A percentile compares a stretch with the other conserved stretches of the same genome.
Conservation (phyloP, 2,797 vertebrate species). For the Hylomyscus alleni region DNA sequence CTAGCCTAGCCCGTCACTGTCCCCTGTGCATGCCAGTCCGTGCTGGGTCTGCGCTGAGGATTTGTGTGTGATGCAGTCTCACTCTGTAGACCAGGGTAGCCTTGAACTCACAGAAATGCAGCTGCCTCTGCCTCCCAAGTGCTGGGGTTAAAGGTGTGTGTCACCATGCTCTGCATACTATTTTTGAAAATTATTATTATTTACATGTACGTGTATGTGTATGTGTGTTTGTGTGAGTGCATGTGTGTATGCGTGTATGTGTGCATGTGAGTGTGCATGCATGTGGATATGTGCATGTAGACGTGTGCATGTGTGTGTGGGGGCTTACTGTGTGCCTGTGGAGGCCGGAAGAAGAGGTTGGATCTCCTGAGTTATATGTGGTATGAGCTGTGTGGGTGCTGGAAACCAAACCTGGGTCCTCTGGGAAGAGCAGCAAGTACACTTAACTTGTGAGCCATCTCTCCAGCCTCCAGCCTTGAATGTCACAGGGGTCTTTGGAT, state of each 20-base stretch:
- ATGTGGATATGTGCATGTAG: accelerated
- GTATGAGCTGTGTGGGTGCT: not conserved
- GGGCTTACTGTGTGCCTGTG: not conserved
- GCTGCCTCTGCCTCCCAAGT: not conserved
- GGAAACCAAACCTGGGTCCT: not conserved
- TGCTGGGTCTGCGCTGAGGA: not conserved
- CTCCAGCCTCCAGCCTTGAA: not conserved
- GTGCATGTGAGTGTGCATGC: too few relatives aligned
- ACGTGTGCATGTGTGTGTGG: not conserved
- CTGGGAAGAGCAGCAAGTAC: not conserved
- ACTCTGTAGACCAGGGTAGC: not conserved
- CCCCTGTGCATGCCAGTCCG: accelerated
- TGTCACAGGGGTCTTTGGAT: not conserved
- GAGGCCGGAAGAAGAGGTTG: not conserved
- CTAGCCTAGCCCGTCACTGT: not conserved
- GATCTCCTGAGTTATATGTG: not conserved
- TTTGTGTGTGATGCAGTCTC: not conserved
- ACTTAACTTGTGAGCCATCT: not conserved
- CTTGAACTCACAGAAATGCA: not conserved
- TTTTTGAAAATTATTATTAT: not conserved
- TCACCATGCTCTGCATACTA: not conserved
- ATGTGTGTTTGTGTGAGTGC: not conserved
- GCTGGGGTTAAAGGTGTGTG: not conserved
- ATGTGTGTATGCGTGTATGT: not conserved
- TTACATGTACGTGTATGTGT: not conserved